Evolutionary conservation across 2,797 vertebrate genomes (phyloP).

Genomic region (Acridotheres tristis): DNA sequence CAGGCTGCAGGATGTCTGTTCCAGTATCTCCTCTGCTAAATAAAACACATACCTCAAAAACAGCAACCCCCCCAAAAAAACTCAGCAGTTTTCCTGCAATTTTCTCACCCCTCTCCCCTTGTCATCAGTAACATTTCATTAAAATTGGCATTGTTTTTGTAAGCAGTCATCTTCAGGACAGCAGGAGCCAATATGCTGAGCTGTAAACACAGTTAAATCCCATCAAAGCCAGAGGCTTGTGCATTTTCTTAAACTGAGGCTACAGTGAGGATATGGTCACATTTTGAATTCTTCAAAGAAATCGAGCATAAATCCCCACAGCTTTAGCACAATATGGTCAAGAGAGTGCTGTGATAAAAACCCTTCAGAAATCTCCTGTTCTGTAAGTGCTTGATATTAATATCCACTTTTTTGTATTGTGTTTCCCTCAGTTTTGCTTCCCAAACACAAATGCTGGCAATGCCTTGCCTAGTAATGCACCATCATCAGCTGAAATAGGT

Average conservation of each 20-base stretch:
- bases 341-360: neutral
- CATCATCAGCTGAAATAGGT: neutral
- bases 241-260: neutral
- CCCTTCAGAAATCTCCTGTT: neutral
- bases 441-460: neutral
- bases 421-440: neutral
- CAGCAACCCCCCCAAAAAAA: rapidly evolving
- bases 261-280: neutral
- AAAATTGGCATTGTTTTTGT: neutral
- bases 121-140: neutral
- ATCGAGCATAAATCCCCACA: neutral
- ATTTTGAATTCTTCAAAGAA: neutral
- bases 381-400: neutral
- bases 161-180: neutral
- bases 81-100: neutral
- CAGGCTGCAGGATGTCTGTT: neutral
- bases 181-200: neutral
- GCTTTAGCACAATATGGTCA: neutral
- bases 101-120: neutral
- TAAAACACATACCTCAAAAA: neutral
- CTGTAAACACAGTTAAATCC: neutral
- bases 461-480: neutral
- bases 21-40: neutral
- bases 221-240: neutral
- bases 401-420: neutral